Evolutionary conservation across 2,888 invertebrate genomes (phyloP).

Genomic region (Amblyjoppa proteus): DNA sequence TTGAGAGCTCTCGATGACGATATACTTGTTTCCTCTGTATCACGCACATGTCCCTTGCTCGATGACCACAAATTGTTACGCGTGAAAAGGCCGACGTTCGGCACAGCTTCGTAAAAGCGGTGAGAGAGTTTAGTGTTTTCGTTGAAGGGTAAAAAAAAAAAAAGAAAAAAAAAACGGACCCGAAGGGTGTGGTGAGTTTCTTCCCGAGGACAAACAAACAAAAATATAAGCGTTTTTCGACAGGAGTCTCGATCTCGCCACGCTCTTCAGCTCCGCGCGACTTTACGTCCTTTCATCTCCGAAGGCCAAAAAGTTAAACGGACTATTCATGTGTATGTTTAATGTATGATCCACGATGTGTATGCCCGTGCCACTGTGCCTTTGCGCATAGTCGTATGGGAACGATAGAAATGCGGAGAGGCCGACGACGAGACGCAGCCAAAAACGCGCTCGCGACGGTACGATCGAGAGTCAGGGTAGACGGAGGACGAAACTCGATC

Average conservation of each 20-base stretch:
- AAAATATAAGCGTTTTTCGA: constrained; percentile 43
- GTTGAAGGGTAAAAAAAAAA: constrained; percentile 34
- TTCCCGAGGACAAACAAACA: constrained; percentile 16
- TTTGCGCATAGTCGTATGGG: background rate
- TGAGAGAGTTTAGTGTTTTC: constrained; percentile 53
- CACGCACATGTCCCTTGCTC: constrained; percentile 24
- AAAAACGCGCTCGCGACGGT: constrained; percentile 59
- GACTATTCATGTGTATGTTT: constrained; percentile 63
- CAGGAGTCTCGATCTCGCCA: constrained; percentile 55
- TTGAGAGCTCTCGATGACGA: background rate
- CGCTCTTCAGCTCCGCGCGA: background rate
- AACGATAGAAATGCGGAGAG: constrained; percentile 49
- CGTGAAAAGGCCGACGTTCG: constrained; percentile 41
- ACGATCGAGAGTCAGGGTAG: constrained; percentile 49
- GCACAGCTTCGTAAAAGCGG: background rate
- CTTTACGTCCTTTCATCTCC: constrained; percentile 9
- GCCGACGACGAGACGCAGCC: constrained; percentile 46
- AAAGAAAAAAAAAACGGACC: background rate
- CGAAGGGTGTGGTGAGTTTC: background rate
- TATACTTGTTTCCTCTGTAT: background rate
- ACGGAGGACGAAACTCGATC: constrained; percentile 62
- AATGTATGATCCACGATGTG: constrained; percentile 56
- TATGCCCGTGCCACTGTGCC: constrained; percentile 7
- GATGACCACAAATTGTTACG: constrained; percentile 48
- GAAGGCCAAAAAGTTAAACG: constrained; percentile 70